Evolutionary conservation across 2,888 invertebrate species (phyloP), one percentile per base, ranked within the genome.

Genomic region (Caenorhabditis zanzibari): DNA sequence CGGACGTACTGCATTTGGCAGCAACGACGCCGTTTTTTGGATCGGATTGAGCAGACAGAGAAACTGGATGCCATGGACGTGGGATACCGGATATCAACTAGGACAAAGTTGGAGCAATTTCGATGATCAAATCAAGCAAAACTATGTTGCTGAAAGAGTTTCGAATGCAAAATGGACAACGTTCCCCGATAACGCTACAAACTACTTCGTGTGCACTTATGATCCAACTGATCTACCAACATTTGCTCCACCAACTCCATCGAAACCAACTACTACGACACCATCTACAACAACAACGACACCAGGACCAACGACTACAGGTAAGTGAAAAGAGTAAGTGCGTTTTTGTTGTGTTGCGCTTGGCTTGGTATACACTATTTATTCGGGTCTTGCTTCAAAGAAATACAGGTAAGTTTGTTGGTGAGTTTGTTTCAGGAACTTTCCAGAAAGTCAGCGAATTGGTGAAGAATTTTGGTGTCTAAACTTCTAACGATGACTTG

Each of bases 121-220:
- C 14, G 66, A 66, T 35, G 35, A 32, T 22, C 28, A 66, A 35
- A 52, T 52, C 19, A 49, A 12, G 10, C 52, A 35, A 22, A 66
- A 66, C 12, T 66, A 52, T 52, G 66, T 22, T 14, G 66, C 49
- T 12, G 49, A 66, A 12, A 49, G 49, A 66, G 66, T 66, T 12
- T 66, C 66, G 1, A 66, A 66, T 66, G 66, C 49, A 3, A 66
- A 66, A 66, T 66, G 66, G 66, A 66, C 66, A 6, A 66, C 66
- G 3, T 49, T 66, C 49, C n/a, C 49, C 12, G 66, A 66, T 35
- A 66, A 52, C n/a, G 7, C 49, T 22, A 66, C 66, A 14, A 49
- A 52, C 10, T 52, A 32, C 14, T 71, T 71, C 7, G 71, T 71
- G 32, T 71, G 71, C 56, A 71, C 58, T 58, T 71, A 71, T 44